Percentiles rank a stretch among this genome's conserved stretches.
Conservation (phyloP, 2,113 vertebrate species). For the Leiothrix lutea region DNA sequence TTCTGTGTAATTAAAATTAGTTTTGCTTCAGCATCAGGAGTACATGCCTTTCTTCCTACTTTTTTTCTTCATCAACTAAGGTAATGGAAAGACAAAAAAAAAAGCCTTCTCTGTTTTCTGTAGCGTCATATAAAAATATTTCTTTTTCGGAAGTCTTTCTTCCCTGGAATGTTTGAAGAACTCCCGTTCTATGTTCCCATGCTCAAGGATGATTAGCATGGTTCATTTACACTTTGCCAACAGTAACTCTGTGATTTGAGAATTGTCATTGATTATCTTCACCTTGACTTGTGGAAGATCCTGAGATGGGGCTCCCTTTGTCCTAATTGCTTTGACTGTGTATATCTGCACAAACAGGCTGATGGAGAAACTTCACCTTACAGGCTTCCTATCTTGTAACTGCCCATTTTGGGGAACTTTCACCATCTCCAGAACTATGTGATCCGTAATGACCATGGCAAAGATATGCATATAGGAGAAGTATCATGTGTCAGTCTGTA, state of each 20-base stretch:
- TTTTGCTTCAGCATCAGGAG: not conserved
- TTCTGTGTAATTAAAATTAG: not conserved
- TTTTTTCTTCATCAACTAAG: not conserved
- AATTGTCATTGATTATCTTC: slow-evolving; percentile 32
- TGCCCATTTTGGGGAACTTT: not conserved
- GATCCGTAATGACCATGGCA: not conserved
- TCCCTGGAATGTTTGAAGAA: slow-evolving; percentile 28
- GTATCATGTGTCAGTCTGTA: not conserved
- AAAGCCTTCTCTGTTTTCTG: not conserved
- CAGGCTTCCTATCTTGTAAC: not conserved
- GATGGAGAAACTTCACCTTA: not conserved
- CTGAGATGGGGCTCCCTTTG: not conserved
- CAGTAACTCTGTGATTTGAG: slow-evolving; percentile 31
- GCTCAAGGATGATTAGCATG: not conserved
- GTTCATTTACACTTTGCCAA: slow-evolving; percentile 55
- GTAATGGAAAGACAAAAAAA: not conserved
- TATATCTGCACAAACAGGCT: not conserved
- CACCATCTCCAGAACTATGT: not conserved
- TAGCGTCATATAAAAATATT: not conserved
- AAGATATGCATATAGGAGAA: not conserved
- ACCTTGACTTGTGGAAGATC: slow-evolving; percentile 27
- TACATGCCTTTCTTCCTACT: not conserved
- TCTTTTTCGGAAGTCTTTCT: not conserved
- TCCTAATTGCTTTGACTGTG: slow-evolving; percentile 11
- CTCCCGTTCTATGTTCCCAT: not conserved